Base-by-base conservation (phyloP, 2,113 vertebrate species). In the Hemiscyllium ocellatum region DNA sequence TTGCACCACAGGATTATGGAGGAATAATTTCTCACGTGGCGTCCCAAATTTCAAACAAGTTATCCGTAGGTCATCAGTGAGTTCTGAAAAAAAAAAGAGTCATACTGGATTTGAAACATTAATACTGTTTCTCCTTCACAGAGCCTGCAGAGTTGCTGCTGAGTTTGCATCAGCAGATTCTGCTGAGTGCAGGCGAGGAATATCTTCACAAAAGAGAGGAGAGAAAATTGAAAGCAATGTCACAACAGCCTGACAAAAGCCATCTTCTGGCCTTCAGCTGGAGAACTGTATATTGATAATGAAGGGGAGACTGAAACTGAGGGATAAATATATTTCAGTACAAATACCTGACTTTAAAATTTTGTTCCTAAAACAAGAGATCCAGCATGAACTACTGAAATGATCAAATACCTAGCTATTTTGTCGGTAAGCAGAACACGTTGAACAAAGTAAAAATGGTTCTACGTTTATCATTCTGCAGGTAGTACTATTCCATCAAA, bases 211-310 rank as follows among this genome's bases (percentile, higher is more conserved):
- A 33, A 4, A 93, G 61, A 33, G 33, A 93, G 29, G 65, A 20
- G 66, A 66, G n/a, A 66, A 66, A 37, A 93, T 93, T 33, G n/a
- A 42, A 61, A 93, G 33, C n/a, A 66, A 22, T 93, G 66, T 93
- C 89, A 10, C 33, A 42, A 37, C 66, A 93, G 61, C 8, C n/a
- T 22, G 33, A 33, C 4, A 66, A 66, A 22, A 68, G 89, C 61
- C 89, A 93, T 68, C 89, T 93, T 65, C 61, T 66, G 61, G 66
- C 89, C n/a, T 65, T 66, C 89, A 37, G 89, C 56, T 93, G 56
- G 89, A 65, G n/a, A 93, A 93, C 66, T 66, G 61, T 93, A n/a
- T 61, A 93, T 1, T 66, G 89, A 37, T 65, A 68, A 61, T 93
- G 89, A 93, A 93, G 33, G 19, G 65, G 33, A 66, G 89, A 65